phyloP scores from a whole-genome alignment of 2,888 invertebrate genomes.

The Gymnocheta viridis region DNA sequence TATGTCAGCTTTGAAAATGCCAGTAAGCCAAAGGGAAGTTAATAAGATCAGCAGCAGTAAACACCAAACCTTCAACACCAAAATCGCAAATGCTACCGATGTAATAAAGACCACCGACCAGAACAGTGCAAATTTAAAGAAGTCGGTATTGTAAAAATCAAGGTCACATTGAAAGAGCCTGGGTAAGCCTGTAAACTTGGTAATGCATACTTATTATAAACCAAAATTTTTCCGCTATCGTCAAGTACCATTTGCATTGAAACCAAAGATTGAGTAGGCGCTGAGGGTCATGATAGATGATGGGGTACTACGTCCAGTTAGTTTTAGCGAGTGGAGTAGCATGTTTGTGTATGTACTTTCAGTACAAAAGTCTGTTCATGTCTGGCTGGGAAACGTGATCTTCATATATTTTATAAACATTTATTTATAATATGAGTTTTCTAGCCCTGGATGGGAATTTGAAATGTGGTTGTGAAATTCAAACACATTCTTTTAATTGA shows the following conservation, averaged over 20 bases:
- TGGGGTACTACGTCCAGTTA: not conserved
- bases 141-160: conserved; percentile 23
- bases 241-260: not conserved
- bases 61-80: not conserved
- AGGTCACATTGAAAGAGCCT: conserved; percentile 18
- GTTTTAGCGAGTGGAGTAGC: not conserved
- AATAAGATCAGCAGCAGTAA: not conserved
- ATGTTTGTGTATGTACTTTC: too few species aligned
- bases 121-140: conserved; percentile 31
- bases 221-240: not conserved
- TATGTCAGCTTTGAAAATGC: not conserved
- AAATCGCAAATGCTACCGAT: conserved; percentile 1
- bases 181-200: not conserved
- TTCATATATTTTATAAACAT: too few species aligned
- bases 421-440: too few species aligned
- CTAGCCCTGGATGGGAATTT: too few species aligned
- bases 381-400: too few species aligned
- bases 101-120: conserved; percentile 1
- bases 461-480: too few species aligned
- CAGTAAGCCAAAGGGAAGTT: not conserved
- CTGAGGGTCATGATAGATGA: not conserved
- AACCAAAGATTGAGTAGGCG: not conserved
- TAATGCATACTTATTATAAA: not conserved
- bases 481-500: too few species aligned
- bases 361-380: too few species aligned